Percentiles rank a stretch among this genome's conserved stretches.
These are phyloP conservation scores for Mormyrops attenuatus DNA, from an alignment of 2,797 vertebrate genomes.

Conservation along the genomic window DNA sequence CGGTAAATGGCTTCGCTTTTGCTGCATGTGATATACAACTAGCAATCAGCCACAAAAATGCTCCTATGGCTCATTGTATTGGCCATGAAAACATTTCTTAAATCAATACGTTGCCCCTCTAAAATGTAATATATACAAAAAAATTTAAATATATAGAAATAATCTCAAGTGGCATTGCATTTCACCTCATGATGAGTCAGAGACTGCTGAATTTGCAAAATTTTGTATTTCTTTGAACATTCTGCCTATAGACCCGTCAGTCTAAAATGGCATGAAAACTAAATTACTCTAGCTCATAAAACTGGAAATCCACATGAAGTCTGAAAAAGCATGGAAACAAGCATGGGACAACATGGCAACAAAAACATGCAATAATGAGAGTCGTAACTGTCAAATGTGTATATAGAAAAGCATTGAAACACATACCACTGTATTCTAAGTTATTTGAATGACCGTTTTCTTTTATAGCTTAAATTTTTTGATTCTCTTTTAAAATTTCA, in stretches of 20 bases:
- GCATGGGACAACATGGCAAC: neutral
- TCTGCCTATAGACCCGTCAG: neutral
- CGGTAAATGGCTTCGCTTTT: neutral
- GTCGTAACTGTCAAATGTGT: neutral
- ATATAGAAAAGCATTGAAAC: neutral
- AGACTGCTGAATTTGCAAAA: neutral
- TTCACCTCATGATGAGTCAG: neutral
- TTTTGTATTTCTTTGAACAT: neutral
- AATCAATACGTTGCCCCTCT: constrained; percentile 7
- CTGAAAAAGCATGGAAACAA: neutral
- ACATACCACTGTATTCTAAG: neutral
- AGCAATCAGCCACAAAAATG: neutral
- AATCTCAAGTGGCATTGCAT: neutral
- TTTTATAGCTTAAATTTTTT: neutral
- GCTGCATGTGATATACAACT: neutral
- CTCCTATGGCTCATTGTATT: neutral
- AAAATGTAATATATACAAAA: constrained; percentile 5
- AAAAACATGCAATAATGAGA: neutral
- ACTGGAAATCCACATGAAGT: neutral
- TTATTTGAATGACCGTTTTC: neutral
- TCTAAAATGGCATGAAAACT: neutral
- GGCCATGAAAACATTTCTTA: constrained; percentile 6
- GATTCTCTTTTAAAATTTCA: neutral
- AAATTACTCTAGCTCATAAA: neutral
- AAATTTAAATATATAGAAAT: neutral